Evolutionary conservation across 2,797 vertebrate genomes (phyloP), one percentile per base, ranked within the genome.

Genomic region (Spheniscus humboldti): DNA sequence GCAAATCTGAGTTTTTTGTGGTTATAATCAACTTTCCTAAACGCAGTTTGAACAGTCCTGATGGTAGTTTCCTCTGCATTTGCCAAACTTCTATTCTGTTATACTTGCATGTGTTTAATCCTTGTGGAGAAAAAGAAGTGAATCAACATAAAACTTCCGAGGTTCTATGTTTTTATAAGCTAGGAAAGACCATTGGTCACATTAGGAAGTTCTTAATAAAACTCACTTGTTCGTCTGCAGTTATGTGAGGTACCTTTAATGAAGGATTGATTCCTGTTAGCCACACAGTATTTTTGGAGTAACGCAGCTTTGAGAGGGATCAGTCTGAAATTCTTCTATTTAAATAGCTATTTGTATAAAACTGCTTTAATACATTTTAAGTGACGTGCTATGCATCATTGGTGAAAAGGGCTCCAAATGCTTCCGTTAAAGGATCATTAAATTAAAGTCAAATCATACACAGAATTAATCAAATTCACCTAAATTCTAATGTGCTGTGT

Each of bases 301-400:
- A 37, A 37, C 3, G 4, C 37, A 27, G 69, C 25, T 50, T 53
- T 27, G 47, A 81, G 55, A 79, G 55, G 19, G n/a, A 56, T 78
- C 37, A 17, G 33, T 37, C 41, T 11, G 41, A 87, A 74, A 62
- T 33, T 37, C 19, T 74, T 63, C 31, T 23, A 0, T 91, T 66
- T 39, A 39, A 90, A 52, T 52, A 45, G 15, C 28, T 74, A 12
- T 31, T 67, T 43, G 11, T 47, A 18, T 52, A 31, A 66, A 86
- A 64, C 18, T 7, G 24, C 13, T 53, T 68, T 56, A 35, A 43
- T 73, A 25, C 5, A 4, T 24, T 86, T 50, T 16, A 43, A 67
- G 59, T 53, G 78, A 52, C 17, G 13, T 1, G 7, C 23, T 71
- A 11, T 27, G 17, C 15, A 11, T 37, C 1, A 0, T 4, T 18